These are phyloP conservation scores for Belgica antarctica DNA, from an alignment of 2,888 invertebrate genomes.

Conservation along the genomic window DNA sequence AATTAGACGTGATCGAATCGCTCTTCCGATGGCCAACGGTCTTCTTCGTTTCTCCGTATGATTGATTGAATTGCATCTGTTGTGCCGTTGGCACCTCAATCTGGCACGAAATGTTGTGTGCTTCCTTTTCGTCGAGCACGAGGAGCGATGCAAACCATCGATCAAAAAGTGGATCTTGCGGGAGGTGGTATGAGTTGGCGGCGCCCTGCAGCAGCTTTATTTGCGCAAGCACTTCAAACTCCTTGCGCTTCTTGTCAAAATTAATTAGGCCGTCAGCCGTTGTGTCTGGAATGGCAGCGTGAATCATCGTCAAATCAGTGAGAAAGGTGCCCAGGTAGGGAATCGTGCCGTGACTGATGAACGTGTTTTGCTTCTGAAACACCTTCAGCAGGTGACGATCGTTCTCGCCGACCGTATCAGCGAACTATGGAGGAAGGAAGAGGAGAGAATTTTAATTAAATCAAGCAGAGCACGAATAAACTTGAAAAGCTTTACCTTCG, in stretches of 20 bases:
- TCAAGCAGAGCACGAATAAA: not conserved
- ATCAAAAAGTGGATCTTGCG: slow-evolving; percentile 83
- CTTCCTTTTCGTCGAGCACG: slow-evolving; percentile 87
- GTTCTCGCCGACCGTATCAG: slow-evolving; percentile 85
- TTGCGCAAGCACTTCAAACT: slow-evolving; percentile 97
- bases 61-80: slow-evolving; percentile 44
- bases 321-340: slow-evolving; percentile 97
- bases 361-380: slow-evolving; percentile 71
- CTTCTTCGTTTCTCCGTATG: slow-evolving; percentile 21
- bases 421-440: slow-evolving; percentile 64
- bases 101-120: slow-evolving; percentile 84
- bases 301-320: slow-evolving; percentile 98
- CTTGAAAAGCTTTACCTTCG: slow-evolving; percentile 56
- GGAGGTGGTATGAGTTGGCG: slow-evolving; percentile 90
- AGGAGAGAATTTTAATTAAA: not conserved
- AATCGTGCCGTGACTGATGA: slow-evolving; percentile 88
- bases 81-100: slow-evolving; percentile 69
- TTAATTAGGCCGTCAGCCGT: slow-evolving; percentile 82
- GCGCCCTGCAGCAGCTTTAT: slow-evolving; percentile 92
- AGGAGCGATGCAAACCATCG: slow-evolving; percentile 93
- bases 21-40: slow-evolving; percentile 75
- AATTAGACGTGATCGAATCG: slow-evolving; percentile 85
- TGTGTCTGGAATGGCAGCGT: slow-evolving; percentile 81
- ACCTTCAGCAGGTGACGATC: slow-evolving; percentile 84
- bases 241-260: slow-evolving; percentile 96